phyloP scores from a whole-genome alignment of 2,113 vertebrate species.

The Tragulus kanchil region DNA sequence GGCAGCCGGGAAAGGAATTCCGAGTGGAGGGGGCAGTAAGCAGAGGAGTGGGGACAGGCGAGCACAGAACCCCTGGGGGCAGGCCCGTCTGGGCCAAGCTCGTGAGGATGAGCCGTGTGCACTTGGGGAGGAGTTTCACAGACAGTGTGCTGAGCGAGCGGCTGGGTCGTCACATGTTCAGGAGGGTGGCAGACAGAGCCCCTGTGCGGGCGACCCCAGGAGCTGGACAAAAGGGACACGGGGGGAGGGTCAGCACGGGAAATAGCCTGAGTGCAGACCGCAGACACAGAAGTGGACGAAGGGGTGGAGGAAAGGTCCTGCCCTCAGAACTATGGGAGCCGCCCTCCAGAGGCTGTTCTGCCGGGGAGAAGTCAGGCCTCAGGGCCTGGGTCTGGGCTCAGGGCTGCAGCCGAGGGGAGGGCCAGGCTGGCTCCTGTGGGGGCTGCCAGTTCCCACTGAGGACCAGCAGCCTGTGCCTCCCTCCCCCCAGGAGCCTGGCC shows the following conservation, averaged over 20 bases:
- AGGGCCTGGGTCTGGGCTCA: neutral
- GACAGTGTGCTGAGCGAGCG: neutral
- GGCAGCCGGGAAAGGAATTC: neutral
- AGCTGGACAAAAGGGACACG: neutral
- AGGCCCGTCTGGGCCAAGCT: neutral
- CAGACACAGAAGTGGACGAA: neutral
- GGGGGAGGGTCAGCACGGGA: no score
- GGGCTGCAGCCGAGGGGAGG: neutral
- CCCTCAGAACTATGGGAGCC: neutral
- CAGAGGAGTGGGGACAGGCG: neutral
- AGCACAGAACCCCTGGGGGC: accelerated
- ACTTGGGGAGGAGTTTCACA: neutral
- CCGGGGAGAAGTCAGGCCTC: no score
- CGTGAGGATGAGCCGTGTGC: accelerated
- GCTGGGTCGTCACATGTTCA: accelerated
- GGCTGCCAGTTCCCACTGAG: neutral
- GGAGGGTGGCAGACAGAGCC: neutral
- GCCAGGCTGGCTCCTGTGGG: neutral
- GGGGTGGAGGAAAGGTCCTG: no score
- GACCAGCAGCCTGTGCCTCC: neutral
- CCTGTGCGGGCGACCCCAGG: neutral
- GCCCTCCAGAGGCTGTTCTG: neutral
- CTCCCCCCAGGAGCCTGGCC: neutral
- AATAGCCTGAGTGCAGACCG: neutral
- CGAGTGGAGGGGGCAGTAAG: neutral